phyloP scores from a whole-genome alignment of 2,888 invertebrate species.

The Dorcus hopei region DNA sequence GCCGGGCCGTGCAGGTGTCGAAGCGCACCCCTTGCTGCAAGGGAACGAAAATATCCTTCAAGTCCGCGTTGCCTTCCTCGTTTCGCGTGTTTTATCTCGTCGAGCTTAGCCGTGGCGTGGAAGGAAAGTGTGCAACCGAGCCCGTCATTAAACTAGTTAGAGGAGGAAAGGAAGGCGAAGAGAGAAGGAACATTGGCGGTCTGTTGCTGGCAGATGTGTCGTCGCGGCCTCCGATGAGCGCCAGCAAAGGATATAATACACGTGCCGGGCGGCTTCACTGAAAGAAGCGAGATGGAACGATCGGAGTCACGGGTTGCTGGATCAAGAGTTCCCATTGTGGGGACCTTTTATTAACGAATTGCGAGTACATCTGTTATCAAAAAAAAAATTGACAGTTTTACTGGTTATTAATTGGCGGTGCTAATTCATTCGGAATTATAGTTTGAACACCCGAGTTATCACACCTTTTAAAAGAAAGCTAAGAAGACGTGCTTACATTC shows the following conservation, averaged over 20 bases:
- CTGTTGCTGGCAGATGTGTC: constrained; percentile 9
- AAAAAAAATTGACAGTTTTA: not conserved
- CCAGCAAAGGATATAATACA: not conserved
- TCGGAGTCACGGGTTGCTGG: not conserved
- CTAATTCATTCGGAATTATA: too few relatives aligned
- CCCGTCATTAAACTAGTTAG: constrained; percentile 5
- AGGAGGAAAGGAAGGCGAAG: constrained; percentile 4
- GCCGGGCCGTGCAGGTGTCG: not conserved
- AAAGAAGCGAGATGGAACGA: not conserved
- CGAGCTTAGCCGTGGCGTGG: constrained; percentile 4
- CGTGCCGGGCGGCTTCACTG: not conserved
- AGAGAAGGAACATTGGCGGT: not conserved
- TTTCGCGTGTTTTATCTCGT: constrained; percentile 17
- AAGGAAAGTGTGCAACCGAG: constrained; percentile 4
- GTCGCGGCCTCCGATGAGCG: not conserved
- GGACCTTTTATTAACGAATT: not conserved
- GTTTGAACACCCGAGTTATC: too few relatives aligned
- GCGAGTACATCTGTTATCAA: not conserved
- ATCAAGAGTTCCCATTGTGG: not conserved
- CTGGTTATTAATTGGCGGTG: too few relatives aligned
- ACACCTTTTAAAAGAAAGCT: too few relatives aligned
- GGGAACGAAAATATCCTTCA: constrained; percentile 10
- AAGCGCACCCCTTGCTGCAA: not conserved
- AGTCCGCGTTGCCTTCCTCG: constrained; percentile 9
- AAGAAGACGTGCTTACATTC: too few relatives aligned